These are phyloP conservation scores for Pemphigus obesinymphae DNA, from an alignment of 1,140 invertebrate genomes.

Conservation along the genomic window DNA sequence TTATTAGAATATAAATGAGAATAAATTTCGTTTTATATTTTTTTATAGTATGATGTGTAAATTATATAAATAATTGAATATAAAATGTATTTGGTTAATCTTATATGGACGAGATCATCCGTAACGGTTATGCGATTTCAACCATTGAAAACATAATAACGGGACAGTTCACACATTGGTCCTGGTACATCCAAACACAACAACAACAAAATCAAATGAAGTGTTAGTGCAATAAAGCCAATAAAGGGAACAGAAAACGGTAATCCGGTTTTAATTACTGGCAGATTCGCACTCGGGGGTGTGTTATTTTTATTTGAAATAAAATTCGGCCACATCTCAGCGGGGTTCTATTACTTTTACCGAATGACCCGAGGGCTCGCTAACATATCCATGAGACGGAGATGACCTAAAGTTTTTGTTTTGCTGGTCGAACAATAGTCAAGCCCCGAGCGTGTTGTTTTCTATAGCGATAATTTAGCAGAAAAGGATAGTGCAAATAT, in stretches of 20 bases:
- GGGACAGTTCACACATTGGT: neutral
- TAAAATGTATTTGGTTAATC: neutral
- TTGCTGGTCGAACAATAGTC: neutral
- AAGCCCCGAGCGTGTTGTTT: neutral
- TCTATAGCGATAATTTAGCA: constrained; percentile 21
- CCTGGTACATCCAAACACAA: neutral
- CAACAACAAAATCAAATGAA: neutral
- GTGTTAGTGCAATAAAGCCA: neutral
- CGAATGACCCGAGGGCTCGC: neutral
- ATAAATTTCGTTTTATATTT: too few relatives aligned
- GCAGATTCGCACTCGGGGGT: constrained; percentile 25
- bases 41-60: too few relatives aligned
- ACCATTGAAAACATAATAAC: constrained; percentile 21
- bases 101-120: neutral
- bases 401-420: constrained; percentile 40
- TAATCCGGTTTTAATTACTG: constrained; percentile 40
- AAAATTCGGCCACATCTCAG: constrained; percentile 34
- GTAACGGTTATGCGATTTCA: constrained; percentile 4
- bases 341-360: constrained; percentile 21
- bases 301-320: constrained; percentile 13
- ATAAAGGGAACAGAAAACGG: constrained; percentile 33
- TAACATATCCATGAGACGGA: constrained; percentile 19
- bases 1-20: too few relatives aligned
- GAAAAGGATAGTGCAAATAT: constrained; percentile 17
- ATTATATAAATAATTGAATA: neutral